Base-by-base conservation (phyloP, 1,140 invertebrate genomes). In the Drosophila melanica region DNA sequence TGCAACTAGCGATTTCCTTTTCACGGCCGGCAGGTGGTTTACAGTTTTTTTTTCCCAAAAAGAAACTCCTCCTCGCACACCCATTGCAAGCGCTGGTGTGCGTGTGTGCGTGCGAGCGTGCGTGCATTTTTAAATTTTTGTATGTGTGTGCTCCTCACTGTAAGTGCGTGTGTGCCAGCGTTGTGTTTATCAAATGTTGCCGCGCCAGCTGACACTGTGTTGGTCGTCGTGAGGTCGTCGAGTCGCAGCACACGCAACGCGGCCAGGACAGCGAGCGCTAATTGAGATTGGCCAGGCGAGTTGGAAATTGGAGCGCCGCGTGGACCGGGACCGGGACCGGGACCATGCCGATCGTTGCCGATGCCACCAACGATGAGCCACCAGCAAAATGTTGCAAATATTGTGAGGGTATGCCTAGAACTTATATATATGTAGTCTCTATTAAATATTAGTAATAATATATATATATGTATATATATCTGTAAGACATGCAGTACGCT, bases 351-450 rank as follows among this genome's bases (percentile, higher is more conserved):
- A 91, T 92, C 89, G 91, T 92, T 91, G 90, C 77, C 87, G 90
- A 92, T 79, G 70, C 90, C 79, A 67, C 53, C 82, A 82, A 86
- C 84, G 90, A 92, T 85, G 90, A 92, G 81, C 90, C 90, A 90
- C 90, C 90, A 91, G 86, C 90, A 91, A 92, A 92, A 92, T 92
- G 90, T 91, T 92, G 90, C 90, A 92, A 92, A 92, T 90, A 92
- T 90, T 92, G 90, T 92, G 90, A 92, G 82, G 90, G 90, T 92
- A 92, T 79, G 90, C 84, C 79, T 87, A 89, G 84, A 77, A 85
- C 45, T 84, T 84, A 87, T 78, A 65, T 78, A 65, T 74, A 53
- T 14, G 39, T 66, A 75, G 54, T 55, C 33, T 78, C 64, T 72
- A 44, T 58, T 65, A 66, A 23, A 35, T 37, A 54, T 33, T 33